These are phyloP conservation scores for Hippocampus kuda DNA, from an alignment of 2,797 vertebrate species.

Conservation along the genomic window DNA sequence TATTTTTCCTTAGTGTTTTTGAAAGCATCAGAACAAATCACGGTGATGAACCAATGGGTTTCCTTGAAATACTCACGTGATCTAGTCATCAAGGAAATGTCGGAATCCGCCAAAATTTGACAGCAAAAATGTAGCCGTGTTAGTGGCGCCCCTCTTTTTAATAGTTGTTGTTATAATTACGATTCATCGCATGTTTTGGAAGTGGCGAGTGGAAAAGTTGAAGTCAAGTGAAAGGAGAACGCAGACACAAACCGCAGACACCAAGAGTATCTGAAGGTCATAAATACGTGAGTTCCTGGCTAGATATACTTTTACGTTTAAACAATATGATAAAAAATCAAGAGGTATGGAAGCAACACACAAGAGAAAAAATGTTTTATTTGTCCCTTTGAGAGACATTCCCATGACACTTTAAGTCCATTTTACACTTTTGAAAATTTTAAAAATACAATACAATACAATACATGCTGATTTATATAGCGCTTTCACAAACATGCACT, in stretches of 20 bases:
- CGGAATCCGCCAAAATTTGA: not conserved
- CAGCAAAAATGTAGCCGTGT: not conserved
- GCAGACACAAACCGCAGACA: not conserved
- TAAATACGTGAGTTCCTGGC: not conserved
- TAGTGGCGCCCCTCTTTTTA: not conserved
- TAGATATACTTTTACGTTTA: not conserved
- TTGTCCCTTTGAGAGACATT: not conserved
- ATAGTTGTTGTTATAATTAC: not conserved
- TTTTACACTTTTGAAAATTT: not conserved
- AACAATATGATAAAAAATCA: not conserved
- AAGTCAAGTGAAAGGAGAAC: not conserved
- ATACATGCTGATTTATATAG: too few species aligned
- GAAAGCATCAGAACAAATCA: not conserved
- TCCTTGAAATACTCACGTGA: not conserved
- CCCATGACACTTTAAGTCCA: not conserved
- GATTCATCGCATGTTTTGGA: not conserved
- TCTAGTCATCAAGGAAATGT: not conserved
- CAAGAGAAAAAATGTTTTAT: not conserved
- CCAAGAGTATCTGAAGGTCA: not conserved
- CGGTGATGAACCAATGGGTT: not conserved
- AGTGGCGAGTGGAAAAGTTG: not conserved
- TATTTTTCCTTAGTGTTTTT: not conserved
- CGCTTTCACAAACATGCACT: too few species aligned
- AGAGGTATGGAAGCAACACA: not conserved
- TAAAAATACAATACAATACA: too few species aligned